A percentile compares a stretch with the other conserved stretches of the same genome.
These are phyloP conservation scores for Trileptium ribeirensis DNA, from an alignment of 2,888 invertebrate genomes.

Conservation along the genomic window DNA sequence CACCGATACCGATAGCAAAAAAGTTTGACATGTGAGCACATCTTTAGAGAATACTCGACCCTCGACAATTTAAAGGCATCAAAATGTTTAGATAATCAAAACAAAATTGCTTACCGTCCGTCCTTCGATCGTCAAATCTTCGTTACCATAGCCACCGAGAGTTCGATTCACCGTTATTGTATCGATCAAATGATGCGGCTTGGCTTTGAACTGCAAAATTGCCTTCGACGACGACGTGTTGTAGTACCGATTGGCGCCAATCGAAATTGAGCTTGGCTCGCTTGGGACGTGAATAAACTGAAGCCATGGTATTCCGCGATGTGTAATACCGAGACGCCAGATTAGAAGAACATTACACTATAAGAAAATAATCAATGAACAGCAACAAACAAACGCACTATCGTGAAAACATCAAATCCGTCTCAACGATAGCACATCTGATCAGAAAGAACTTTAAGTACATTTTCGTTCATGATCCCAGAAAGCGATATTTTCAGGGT, in stretches of 20 bases:
- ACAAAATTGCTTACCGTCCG: neutral
- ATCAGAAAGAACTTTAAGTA: too few species aligned
- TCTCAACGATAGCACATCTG: too few species aligned
- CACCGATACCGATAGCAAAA: too few species aligned
- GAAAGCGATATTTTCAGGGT: too few species aligned
- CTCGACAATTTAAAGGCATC: too few species aligned
- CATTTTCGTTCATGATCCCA: too few species aligned
- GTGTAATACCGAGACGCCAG: neutral
- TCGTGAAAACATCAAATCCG: too few species aligned
- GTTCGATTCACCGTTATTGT: neutral
- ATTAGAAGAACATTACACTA: constrained; percentile 10
- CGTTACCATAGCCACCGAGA: neutral
- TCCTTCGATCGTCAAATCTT: neutral
- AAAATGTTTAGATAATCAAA: too few species aligned
- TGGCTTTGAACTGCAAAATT: neutral
- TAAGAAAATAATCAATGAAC: neutral
- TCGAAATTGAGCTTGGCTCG: neutral
- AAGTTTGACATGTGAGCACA: too few species aligned
- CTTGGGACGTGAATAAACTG: neutral
- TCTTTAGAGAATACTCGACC: too few species aligned
- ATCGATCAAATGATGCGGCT: neutral
- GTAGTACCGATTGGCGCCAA: too few species aligned
- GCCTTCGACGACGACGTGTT: neutral
- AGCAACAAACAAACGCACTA: too few species aligned
- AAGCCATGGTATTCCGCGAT: constrained; percentile 15